Percentiles rank a stretch among this genome's conserved stretches.
Evolutionary conservation across 2,797 vertebrate genomes (phyloP).

Genomic region (Oreortyx pictus): DNA sequence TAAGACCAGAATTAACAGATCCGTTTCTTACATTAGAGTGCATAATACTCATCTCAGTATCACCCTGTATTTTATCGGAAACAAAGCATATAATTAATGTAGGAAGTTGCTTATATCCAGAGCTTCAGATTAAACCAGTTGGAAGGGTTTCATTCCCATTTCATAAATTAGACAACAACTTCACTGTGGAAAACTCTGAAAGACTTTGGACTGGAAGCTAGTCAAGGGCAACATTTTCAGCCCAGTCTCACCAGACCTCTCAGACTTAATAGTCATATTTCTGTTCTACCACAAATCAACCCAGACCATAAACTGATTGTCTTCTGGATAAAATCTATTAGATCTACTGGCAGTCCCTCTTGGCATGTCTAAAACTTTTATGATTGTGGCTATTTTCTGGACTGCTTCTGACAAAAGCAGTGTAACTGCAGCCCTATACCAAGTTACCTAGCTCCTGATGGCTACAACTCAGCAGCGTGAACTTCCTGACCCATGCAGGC

Average conservation of each 20-base stretch:
- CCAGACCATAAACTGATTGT: not conserved
- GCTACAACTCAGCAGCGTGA: not conserved
- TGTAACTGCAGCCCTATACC: not conserved
- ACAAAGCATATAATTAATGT: not conserved
- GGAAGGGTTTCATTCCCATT: not conserved
- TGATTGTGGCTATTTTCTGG: not conserved
- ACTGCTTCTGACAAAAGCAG: not conserved
- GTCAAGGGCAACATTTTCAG: not conserved
- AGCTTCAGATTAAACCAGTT: fast-evolving
- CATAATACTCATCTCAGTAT: not conserved
- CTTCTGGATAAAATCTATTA: not conserved
- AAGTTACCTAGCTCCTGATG: not conserved
- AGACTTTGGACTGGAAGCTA: not conserved
- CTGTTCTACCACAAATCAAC: not conserved
- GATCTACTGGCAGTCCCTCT: not conserved
- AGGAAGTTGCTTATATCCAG: not conserved
- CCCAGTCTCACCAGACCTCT: not conserved
- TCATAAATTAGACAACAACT: not conserved
- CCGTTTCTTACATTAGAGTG: not conserved
- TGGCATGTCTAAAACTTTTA: not conserved
- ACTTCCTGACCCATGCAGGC: not conserved
- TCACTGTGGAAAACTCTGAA: not conserved
- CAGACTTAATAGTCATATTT: not conserved
- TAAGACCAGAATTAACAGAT: not conserved
- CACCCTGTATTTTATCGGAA: not conserved